phyloP scores from a whole-genome alignment of 2,888 invertebrate species.

The Stratiomys singularior region DNA sequence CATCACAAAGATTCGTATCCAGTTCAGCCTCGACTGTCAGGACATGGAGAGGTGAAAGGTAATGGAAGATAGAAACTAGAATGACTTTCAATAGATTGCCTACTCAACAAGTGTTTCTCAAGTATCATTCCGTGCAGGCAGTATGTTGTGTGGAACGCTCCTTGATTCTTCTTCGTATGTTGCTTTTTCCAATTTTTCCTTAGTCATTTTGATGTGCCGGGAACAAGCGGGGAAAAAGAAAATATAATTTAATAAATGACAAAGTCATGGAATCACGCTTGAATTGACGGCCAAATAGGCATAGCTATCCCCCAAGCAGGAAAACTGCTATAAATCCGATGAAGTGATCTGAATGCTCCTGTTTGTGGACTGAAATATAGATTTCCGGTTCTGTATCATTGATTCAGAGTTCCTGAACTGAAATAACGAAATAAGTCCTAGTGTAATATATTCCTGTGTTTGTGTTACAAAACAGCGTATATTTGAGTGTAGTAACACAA shows the following conservation, averaged over 20 bases:
- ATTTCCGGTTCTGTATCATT: too few species aligned
- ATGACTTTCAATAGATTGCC: constrained; percentile 21
- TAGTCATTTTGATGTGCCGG: neutral
- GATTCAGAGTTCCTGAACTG: too few species aligned
- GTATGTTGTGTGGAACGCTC: neutral
- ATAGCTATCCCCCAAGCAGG: too few species aligned
- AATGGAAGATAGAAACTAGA: neutral
- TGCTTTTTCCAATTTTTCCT: neutral
- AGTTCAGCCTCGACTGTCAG: neutral
- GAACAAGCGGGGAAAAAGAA: neutral
- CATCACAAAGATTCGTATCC: neutral
- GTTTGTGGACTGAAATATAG: too few species aligned
- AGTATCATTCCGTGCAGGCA: constrained; percentile 20
- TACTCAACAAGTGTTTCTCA: constrained; percentile 37
- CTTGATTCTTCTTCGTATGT: neutral
- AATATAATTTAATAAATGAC: constrained; percentile 4
- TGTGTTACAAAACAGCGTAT: too few species aligned
- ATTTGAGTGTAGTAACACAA: too few species aligned
- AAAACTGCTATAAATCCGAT: too few species aligned
- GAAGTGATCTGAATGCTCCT: too few species aligned
- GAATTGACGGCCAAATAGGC: neutral
- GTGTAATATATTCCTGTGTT: too few species aligned
- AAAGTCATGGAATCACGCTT: neutral
- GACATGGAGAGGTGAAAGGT: neutral
- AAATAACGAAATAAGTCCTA: too few species aligned